These are phyloP conservation scores for Gadus macrocephalus DNA, from an alignment of 2,113 vertebrate species.

Conservation along the genomic window DNA sequence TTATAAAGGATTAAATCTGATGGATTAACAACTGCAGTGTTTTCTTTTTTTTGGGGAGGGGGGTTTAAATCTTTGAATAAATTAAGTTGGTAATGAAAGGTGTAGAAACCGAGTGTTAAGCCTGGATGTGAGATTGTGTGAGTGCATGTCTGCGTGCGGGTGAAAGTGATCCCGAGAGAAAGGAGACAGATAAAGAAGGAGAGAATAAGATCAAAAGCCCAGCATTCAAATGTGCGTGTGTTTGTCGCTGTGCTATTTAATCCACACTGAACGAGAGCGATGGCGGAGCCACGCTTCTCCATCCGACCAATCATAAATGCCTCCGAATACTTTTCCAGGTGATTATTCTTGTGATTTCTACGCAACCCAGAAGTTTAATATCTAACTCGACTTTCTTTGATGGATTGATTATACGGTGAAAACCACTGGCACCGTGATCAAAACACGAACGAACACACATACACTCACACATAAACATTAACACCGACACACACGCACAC, in stretches of 20 bases:
- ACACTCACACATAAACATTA: background rate
- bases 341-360: too few species aligned
- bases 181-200: conserved; percentile 24
- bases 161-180: background rate
- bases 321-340: too few species aligned
- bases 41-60: background rate
- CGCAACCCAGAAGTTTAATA: too few species aligned
- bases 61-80: background rate
- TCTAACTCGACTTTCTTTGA: too few species aligned
- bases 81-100: background rate
- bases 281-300: too few species aligned
- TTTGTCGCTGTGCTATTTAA: conserved; percentile 50
- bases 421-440: conserved; percentile 42
- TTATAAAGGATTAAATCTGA: conserved; percentile 12
- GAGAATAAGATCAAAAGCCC: too few species aligned
- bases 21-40: conserved; percentile 34
- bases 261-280: too few species aligned
- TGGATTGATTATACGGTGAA: conserved; percentile 27
- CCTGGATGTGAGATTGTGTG: conserved; percentile 27
- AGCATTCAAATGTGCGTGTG: conserved; percentile 29
- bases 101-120: background rate
- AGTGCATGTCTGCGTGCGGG: conserved; percentile 23
- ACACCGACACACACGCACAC: background rate
- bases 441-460: conserved; percentile 24
- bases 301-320: too few species aligned